Evolutionary conservation across 2,888 invertebrate species (phyloP), one percentile per base, ranked within the genome.

Genomic region (Neuroscelio doddi): DNA sequence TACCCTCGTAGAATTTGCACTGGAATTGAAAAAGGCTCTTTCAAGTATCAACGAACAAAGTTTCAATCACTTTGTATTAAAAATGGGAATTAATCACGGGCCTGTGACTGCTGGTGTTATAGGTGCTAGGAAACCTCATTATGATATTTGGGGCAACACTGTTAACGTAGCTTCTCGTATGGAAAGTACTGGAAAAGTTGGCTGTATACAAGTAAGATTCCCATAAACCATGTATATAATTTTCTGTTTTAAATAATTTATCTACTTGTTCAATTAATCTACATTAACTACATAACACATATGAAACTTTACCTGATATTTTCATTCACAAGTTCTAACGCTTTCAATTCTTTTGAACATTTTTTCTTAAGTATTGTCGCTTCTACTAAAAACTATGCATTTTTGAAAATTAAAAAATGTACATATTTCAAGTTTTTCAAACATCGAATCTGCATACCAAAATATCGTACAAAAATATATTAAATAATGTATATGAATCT

Each of bases 151-250:
- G 96, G 97, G 97, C 1, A 97, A 97, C 82, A 96, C 97, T 0
- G 97, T 97, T 10, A 98, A 98, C 81, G 97, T 98, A 0, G 97
- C 98, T 3, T 96, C 96, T 0, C 88, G 97, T 58, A 98, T 98
- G 98, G 98, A 98, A 83, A 96, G 96, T 80, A 97, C 97, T 0
- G 98, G 98, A 64, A 96, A 96, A 86, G 95, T 95, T 51, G 96
- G 96, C 3, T 94, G 93, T 72, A 93, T 96, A 77, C 96, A 97
- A 91, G 96, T 96, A 77, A 85, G 76, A 58, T 45, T 51, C 45
- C 29, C 16, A 24, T 9, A 16, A 14, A 34, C 42, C n/a, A n/a
- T n/a, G n/a, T n/a, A n/a, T n/a, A n/a, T n/a, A n/a, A n/a, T n/a
- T 39, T 44, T 46, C 15, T 1, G 10, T 26, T 16, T 29, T 29